Evolutionary conservation across 2,113 vertebrate species (phyloP).

Genomic region (Alethe diademata): DNA sequence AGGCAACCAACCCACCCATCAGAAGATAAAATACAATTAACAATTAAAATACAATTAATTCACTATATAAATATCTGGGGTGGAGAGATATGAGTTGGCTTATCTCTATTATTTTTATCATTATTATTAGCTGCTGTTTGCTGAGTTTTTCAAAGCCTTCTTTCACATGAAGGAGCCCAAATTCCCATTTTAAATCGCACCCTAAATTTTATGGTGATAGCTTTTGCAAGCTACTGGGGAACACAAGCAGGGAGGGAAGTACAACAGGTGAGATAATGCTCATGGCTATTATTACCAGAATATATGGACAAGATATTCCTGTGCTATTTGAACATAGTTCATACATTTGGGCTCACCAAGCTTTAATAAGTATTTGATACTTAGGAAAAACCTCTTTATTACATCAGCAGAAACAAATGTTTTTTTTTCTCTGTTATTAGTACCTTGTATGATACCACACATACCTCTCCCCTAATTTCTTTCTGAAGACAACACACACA

Average conservation of each 20-base stretch:
- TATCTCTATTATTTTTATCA: not conserved
- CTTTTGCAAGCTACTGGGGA: not conserved
- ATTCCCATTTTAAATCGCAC: not conserved
- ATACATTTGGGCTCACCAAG: not conserved
- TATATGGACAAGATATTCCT: not conserved
- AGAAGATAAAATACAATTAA: not conserved
- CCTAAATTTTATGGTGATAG: not conserved
- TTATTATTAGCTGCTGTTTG: constrained; percentile 18
- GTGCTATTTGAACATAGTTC: not conserved
- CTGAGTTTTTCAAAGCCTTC: not conserved
- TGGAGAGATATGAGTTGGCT: not conserved
- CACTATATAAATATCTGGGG: constrained; percentile 7
- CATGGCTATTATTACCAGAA: not conserved
- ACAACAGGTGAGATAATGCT: not conserved
- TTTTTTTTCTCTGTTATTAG: not conserved
- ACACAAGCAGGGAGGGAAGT: not conserved
- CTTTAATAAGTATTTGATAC: not conserved
- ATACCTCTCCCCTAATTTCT: not conserved
- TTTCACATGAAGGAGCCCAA: not conserved
- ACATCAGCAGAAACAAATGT: not conserved
- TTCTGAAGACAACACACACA: not conserved
- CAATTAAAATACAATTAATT: not conserved
- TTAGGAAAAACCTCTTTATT: not conserved
- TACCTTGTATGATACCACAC: not conserved
- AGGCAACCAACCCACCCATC: not conserved